Percentiles rank a stretch among this genome's conserved stretches.
Evolutionary conservation across 2,797 vertebrate species (phyloP).

Genomic region (Phalloptychus januarius): DNA sequence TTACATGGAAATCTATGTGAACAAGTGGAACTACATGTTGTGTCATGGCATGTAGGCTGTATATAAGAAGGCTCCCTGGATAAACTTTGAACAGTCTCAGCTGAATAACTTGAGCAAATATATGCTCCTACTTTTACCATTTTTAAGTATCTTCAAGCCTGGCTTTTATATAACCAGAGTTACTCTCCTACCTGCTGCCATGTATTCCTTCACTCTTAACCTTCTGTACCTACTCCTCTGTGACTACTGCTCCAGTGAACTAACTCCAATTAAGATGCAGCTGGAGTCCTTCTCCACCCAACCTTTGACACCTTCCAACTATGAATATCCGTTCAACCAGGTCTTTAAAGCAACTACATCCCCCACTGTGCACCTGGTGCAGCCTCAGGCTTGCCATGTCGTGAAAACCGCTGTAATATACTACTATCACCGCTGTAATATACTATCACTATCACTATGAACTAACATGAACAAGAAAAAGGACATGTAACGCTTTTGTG

Average conservation of each 20-base stretch:
- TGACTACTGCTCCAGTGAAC: not conserved
- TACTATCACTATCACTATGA: not conserved
- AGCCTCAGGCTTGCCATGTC: not conserved
- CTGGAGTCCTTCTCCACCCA: not conserved
- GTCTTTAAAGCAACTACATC: slow-evolving; percentile 1
- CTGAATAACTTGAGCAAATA: not conserved
- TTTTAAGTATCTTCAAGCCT: not conserved
- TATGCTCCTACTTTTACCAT: not conserved
- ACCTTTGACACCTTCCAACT: not conserved
- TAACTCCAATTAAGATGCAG: slow-evolving; percentile 1
- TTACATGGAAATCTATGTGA: not conserved
- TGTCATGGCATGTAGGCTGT: not conserved
- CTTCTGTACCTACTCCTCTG: not conserved
- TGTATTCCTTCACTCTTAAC: not conserved
- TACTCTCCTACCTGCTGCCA: not conserved
- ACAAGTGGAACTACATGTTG: not conserved
- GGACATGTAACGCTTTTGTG: not conserved
- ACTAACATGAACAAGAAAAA: not conserved
- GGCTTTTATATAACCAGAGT: not conserved
- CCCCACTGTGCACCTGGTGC: not conserved
- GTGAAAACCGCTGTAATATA: not conserved
- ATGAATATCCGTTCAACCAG: not conserved
- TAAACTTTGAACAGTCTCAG: not conserved
- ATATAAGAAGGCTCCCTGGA: not conserved
- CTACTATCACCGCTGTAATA: not conserved